phyloP scores from a whole-genome alignment of 1,140 invertebrate genomes.

The Listronotus oregonensis region DNA sequence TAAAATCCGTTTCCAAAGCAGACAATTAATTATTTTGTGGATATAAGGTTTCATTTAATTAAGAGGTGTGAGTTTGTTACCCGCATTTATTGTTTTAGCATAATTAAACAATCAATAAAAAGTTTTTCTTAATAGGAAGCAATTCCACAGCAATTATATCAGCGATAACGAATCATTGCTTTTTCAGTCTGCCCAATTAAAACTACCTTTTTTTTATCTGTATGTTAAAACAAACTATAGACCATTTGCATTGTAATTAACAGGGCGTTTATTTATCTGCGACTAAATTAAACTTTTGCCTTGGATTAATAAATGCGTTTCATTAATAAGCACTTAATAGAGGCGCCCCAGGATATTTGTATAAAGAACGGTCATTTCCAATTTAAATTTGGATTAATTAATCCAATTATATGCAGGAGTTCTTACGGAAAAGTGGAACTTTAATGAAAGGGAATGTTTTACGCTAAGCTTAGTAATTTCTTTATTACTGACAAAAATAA shows the following conservation, averaged over 20 bases:
- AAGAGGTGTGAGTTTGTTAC: not conserved
- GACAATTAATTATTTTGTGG: too few relatives aligned
- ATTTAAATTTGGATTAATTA: too few relatives aligned
- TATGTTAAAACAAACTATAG: slow-evolving; percentile 1
- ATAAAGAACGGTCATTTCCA: too few relatives aligned
- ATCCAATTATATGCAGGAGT: too few relatives aligned
- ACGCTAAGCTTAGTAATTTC: too few relatives aligned
- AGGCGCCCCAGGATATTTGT: too few relatives aligned
- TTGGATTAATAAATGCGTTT: too few relatives aligned
- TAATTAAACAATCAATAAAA: slow-evolving; percentile 6
- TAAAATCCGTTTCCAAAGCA: too few relatives aligned
- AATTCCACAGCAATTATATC: not conserved
- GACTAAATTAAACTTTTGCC: slow-evolving; percentile 5
- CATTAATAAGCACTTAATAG: too few relatives aligned
- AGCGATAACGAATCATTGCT: slow-evolving; percentile 2
- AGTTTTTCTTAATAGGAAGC: not conserved
- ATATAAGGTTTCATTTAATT: not conserved
- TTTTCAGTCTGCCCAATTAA: not conserved
- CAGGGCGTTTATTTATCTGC: slow-evolving; percentile 7
- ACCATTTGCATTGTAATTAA: slow-evolving; percentile 7
- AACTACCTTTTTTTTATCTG: slow-evolving; percentile 3
- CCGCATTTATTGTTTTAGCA: not conserved
- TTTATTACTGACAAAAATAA: too few relatives aligned
- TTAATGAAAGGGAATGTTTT: too few relatives aligned
- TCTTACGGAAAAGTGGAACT: too few relatives aligned